Evolutionary conservation across 2,797 vertebrate genomes (phyloP).

Genomic region (Sebastes steindachneri): DNA sequence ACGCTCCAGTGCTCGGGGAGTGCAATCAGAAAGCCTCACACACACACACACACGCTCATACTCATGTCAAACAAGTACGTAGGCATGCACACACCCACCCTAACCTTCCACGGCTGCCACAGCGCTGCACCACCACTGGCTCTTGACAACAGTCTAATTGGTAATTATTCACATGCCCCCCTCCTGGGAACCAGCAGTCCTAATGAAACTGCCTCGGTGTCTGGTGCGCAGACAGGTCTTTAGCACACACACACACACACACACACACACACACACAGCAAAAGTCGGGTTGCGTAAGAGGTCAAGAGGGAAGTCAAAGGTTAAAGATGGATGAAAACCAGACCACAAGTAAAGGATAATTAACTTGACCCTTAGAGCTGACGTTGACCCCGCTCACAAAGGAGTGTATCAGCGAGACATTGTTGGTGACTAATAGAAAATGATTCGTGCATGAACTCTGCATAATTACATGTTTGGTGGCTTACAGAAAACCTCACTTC

Average conservation of each 20-base stretch:
- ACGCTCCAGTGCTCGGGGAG: slow-evolving; percentile 80
- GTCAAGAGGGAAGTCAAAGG: slow-evolving; percentile 31
- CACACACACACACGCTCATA: slow-evolving; percentile 1
- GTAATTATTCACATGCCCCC: slow-evolving; percentile 75
- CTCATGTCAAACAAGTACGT: slow-evolving; percentile 46
- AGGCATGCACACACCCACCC: slow-evolving; percentile 31
- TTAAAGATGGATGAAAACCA: slow-evolving; percentile 55
- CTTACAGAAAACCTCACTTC: neutral
- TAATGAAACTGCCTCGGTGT: slow-evolving; percentile 73
- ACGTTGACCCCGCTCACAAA: slow-evolving; percentile 21
- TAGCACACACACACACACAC: slow-evolving; percentile 38
- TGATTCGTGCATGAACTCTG: slow-evolving; percentile 42
- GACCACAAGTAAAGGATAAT: slow-evolving; percentile 35
- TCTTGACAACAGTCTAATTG: slow-evolving; percentile 77
- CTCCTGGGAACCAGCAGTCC: slow-evolving; percentile 62
- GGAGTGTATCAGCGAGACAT: slow-evolving; percentile 33
- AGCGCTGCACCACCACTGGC: slow-evolving; percentile 43
- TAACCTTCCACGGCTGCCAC: slow-evolving; percentile 49
- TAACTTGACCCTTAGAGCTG: slow-evolving; percentile 41
- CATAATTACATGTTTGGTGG: slow-evolving; percentile 25
- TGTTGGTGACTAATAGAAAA: slow-evolving; percentile 48
- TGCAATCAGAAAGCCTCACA: slow-evolving; percentile 62
- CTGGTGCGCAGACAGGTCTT: slow-evolving; percentile 63
- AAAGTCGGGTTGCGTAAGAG: neutral
- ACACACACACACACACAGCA: slow-evolving; percentile 7